A percentile compares a stretch with the other conserved stretches of the same genome.
Conservation (phyloP, 1,140 invertebrate genomes). For the Penaeus vannamei region DNA sequence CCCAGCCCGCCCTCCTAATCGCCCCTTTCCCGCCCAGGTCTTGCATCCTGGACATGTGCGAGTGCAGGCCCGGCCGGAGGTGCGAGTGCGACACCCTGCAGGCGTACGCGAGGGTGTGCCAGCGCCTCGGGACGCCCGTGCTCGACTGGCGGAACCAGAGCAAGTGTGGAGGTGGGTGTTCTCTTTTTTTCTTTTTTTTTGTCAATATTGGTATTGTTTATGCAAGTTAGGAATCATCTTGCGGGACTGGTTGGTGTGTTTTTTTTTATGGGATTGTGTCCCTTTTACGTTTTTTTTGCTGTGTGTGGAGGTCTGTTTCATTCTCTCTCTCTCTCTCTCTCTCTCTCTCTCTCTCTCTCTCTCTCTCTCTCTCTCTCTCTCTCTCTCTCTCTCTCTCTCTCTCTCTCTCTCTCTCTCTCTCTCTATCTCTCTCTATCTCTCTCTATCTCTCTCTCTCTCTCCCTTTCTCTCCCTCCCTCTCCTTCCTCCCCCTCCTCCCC, state of each 20-base stretch:
- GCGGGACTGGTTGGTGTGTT: not conserved
- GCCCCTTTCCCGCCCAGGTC: constrained; percentile 74
- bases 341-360: not conserved
- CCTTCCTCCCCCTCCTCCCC: not conserved
- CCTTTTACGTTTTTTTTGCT: not conserved
- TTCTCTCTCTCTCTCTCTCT: too few species aligned
- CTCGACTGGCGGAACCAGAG: constrained; percentile 72
- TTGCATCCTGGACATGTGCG: constrained; percentile 91
- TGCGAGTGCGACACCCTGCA: constrained; percentile 92
- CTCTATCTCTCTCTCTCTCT: too few species aligned
- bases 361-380: not conserved
- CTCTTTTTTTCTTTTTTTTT: not conserved
- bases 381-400: not conserved
- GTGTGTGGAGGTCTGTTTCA: not conserved
- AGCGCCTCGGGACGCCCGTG: constrained; percentile 77
- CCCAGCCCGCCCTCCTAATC: not conserved
- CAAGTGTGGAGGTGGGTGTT: constrained; percentile 46
- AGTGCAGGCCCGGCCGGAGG: constrained; percentile 82
- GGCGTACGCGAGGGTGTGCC: constrained; percentile 90
- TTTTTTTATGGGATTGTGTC: not conserved
- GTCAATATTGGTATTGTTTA: not conserved
- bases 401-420: not conserved
- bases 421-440: too few species aligned
- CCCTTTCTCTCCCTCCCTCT: not conserved
- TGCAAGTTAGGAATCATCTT: not conserved